Evolutionary conservation across 2,113 vertebrate genomes (phyloP).

Genomic region (Psettodes erumei): DNA sequence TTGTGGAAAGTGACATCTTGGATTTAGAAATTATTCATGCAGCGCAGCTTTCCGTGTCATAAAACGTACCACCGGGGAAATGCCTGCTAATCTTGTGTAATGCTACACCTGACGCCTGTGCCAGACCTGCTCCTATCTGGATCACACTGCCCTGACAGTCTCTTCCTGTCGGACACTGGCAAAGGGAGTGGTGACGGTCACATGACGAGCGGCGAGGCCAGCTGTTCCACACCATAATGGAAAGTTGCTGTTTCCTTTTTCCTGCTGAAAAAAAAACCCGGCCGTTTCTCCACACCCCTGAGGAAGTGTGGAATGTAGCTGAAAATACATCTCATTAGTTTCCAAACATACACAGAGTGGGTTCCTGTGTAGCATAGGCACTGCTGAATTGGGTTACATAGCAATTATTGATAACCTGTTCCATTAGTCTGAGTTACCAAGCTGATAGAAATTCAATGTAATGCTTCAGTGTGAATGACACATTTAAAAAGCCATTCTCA

Average conservation of each 20-base stretch:
- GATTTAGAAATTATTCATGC: conserved; percentile 23
- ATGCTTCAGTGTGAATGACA: not conserved
- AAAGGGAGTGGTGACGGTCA: conserved; percentile 34
- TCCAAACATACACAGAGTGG: conserved; percentile 6
- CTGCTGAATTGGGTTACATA: not conserved
- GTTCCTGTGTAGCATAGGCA: not conserved
- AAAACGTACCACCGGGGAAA: not conserved
- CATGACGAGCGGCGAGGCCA: conserved; percentile 39
- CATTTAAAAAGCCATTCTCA: not conserved
- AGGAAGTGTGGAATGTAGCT: conserved; percentile 28
- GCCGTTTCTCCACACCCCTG: conserved; percentile 14
- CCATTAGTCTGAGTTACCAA: not conserved
- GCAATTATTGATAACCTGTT: not conserved
- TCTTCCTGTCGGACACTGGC: conserved; percentile 61
- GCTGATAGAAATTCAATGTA: not conserved
- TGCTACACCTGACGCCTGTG: conserved; percentile 14
- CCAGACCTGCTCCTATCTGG: conserved; percentile 25
- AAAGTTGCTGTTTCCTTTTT: conserved; percentile 59
- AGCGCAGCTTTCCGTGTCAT: conserved; percentile 30
- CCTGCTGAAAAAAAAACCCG: conserved; percentile 42
- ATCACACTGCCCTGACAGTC: conserved; percentile 38
- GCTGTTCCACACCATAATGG: conserved; percentile 41
- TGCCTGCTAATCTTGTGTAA: conserved; percentile 13
- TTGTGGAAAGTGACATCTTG: conserved; percentile 30
- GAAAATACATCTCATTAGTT: conserved; percentile 42